These are phyloP conservation scores for Mareca penelope DNA, from an alignment of 2,797 vertebrate species.

Conservation along the genomic window DNA sequence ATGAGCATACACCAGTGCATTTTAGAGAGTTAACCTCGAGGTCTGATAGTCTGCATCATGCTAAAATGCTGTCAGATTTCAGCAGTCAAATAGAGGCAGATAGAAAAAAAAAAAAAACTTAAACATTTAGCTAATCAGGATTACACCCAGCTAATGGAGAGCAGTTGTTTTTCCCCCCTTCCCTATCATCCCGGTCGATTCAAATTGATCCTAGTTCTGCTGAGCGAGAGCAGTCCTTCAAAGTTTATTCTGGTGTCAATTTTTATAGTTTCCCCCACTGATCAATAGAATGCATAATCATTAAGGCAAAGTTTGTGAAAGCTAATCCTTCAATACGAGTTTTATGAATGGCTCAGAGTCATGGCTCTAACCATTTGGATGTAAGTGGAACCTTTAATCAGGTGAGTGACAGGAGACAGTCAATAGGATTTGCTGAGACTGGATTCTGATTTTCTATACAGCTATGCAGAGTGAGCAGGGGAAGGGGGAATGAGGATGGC, in stretches of 20 bases:
- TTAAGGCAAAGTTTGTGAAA: slow-evolving; percentile 83
- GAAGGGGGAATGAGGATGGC: background rate
- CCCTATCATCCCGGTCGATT: slow-evolving; percentile 71
- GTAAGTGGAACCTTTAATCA: slow-evolving; percentile 80
- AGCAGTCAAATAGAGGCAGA: background rate
- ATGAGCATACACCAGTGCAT: background rate
- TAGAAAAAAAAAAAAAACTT: background rate
- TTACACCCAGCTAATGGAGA: slow-evolving; percentile 76
- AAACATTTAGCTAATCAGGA: slow-evolving; percentile 54
- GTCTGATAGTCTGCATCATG: background rate
- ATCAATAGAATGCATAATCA: slow-evolving; percentile 82
- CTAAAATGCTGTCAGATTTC: slow-evolving; percentile 26
- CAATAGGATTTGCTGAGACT: slow-evolving; percentile 68
- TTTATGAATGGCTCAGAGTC: slow-evolving; percentile 81
- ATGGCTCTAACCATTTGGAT: slow-evolving; percentile 71
- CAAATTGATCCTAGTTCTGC: slow-evolving; percentile 77
- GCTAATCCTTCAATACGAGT: slow-evolving; percentile 78
- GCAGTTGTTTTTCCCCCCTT: slow-evolving; percentile 2
- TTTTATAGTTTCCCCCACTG: slow-evolving; percentile 79
- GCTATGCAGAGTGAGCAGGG: slow-evolving; percentile 50
- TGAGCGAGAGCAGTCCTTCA: slow-evolving; percentile 80
- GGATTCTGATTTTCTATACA: slow-evolving; percentile 46
- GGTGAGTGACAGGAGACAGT: slow-evolving; percentile 76
- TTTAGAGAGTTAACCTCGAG: background rate
- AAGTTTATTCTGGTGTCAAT: slow-evolving; percentile 86